These are phyloP conservation scores for Pseudochromis fuscus DNA, from an alignment of 2,797 vertebrate genomes.

Conservation along the genomic window DNA sequence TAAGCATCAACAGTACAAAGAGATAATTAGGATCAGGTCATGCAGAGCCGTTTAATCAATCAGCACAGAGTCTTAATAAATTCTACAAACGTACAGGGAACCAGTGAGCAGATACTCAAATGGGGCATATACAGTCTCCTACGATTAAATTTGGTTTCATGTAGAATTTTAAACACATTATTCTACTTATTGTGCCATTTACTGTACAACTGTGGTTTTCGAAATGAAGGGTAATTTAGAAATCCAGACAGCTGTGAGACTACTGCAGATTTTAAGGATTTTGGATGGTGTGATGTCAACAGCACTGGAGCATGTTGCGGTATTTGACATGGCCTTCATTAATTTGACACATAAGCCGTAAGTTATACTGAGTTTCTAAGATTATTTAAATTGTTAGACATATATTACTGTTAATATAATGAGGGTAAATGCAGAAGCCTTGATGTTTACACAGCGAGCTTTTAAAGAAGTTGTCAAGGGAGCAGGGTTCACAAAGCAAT, in stretches of 20 bases:
- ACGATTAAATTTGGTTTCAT: conserved; percentile 4
- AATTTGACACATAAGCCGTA: too few species aligned
- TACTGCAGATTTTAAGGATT: neutral
- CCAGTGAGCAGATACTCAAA: conserved; percentile 22
- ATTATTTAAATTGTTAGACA: neutral
- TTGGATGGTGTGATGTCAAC: conserved; percentile 2
- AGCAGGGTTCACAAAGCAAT: conserved; percentile 25
- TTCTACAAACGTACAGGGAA: conserved; percentile 32
- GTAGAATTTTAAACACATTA: conserved; percentile 26
- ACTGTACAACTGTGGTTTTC: neutral
- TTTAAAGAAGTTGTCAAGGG: conserved; percentile 26
- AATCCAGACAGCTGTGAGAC: conserved; percentile 1
- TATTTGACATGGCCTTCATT: neutral
- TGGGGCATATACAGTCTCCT: conserved; percentile 3
- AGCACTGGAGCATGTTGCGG: neutral
- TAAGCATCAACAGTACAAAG: conserved; percentile 38
- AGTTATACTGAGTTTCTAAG: too few species aligned
- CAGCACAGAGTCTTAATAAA: conserved; percentile 34
- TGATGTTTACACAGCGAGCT: conserved; percentile 21
- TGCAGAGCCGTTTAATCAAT: conserved; percentile 43
- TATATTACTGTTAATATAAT: neutral
- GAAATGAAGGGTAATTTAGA: conserved; percentile 5
- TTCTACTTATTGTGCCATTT: neutral
- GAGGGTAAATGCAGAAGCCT: neutral
- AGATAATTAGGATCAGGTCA: conserved; percentile 51